These are phyloP conservation scores for Oxyteleia sp. DNA, from an alignment of 2,888 invertebrate genomes.

Conservation along the genomic window DNA sequence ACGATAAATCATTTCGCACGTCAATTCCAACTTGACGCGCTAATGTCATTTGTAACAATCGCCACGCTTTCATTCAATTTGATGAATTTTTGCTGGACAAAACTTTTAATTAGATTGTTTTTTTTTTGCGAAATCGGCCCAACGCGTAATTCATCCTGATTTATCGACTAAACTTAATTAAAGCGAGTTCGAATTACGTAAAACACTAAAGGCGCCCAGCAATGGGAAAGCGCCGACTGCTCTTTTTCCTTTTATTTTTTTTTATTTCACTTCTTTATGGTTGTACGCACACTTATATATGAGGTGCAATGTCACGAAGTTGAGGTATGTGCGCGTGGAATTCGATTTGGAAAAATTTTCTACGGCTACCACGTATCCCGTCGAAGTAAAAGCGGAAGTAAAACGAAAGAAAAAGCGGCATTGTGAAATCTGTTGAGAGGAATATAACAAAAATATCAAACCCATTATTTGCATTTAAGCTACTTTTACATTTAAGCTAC, in stretches of 20 bases:
- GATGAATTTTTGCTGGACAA: constrained; percentile 24
- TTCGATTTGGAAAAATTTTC: not conserved
- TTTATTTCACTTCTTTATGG: not conserved
- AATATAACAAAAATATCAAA: too few relatives aligned
- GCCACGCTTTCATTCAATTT: constrained; percentile 30
- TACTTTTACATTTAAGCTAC: too few relatives aligned
- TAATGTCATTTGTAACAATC: constrained; percentile 43
- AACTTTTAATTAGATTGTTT: constrained; percentile 40
- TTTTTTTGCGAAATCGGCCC: constrained; percentile 14
- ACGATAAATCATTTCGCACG: constrained; percentile 44
- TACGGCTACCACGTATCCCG: not conserved
- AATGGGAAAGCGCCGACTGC: constrained; percentile 3
- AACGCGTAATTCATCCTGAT: constrained; percentile 21
- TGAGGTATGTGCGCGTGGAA: not conserved
- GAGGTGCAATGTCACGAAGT: not conserved
- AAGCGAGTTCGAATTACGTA: constrained; percentile 33
- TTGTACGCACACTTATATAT: not conserved
- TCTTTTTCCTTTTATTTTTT: not conserved
- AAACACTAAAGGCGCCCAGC: constrained; percentile 3
- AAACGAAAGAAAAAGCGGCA: too few relatives aligned
- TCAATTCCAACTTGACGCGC: constrained; percentile 31
- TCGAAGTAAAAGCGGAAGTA: too few relatives aligned
- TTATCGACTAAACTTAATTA: constrained; percentile 38
- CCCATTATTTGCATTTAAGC: too few relatives aligned
- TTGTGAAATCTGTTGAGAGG: too few relatives aligned